phyloP scores from a whole-genome alignment of 2,888 invertebrate genomes.

The Oscheius onirici region DNA sequence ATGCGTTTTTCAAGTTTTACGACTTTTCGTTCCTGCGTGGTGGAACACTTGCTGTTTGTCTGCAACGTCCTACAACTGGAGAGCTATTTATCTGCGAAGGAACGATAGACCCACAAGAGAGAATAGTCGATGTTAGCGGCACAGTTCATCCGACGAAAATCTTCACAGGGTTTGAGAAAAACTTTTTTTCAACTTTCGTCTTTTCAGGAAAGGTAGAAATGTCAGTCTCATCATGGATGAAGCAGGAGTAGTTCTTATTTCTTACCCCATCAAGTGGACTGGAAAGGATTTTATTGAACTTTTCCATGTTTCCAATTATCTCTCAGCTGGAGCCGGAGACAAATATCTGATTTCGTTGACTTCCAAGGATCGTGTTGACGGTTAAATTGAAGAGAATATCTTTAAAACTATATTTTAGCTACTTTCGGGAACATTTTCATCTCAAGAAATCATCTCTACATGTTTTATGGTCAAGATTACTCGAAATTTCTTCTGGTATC shows the following conservation, averaged over 20 bases:
- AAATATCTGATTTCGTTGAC: slow-evolving; percentile 24
- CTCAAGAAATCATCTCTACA: slow-evolving; percentile 33
- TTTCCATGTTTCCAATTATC: slow-evolving; percentile 32
- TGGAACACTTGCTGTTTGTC: slow-evolving; percentile 22
- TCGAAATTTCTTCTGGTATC: slow-evolving; percentile 26
- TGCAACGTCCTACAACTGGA: slow-evolving; percentile 25
- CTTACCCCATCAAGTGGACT: slow-evolving; percentile 27
- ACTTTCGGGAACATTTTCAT: slow-evolving; percentile 31
- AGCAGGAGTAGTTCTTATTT: slow-evolving; percentile 30
- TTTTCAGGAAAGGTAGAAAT: slow-evolving; percentile 16
- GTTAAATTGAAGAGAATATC: neutral
- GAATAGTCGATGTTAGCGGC: slow-evolving; percentile 28
- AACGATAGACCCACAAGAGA: slow-evolving; percentile 31
- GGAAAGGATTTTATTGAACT: slow-evolving; percentile 17
- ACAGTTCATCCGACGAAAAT: slow-evolving; percentile 21
- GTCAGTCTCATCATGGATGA: slow-evolving; percentile 28
- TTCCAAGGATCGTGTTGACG: slow-evolving; percentile 25
- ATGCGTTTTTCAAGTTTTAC: slow-evolving; percentile 26
- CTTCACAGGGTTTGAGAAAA: neutral
- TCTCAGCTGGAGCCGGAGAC: slow-evolving; percentile 15
- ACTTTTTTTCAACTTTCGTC: too few species aligned
- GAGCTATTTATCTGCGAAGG: slow-evolving; percentile 34
- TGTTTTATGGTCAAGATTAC: slow-evolving; percentile 26
- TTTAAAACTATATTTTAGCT: neutral
- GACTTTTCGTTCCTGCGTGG: slow-evolving; percentile 27